Conservation (phyloP, 2,888 invertebrate species). For the Tiliacea aurago region DNA sequence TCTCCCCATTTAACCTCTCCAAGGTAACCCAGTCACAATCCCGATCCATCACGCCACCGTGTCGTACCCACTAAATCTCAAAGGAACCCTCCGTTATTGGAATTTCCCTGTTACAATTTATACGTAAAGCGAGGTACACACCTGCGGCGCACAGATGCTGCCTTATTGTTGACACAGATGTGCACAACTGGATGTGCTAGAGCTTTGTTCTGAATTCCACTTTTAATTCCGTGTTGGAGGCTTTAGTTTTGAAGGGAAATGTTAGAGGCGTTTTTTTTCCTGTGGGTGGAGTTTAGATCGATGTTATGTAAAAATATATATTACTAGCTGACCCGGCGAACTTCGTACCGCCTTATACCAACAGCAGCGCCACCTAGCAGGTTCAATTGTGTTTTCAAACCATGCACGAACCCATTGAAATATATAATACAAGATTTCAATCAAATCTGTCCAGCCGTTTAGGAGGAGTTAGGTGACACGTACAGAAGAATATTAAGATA, state of each 20-base stretch:
- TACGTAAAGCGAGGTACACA: conserved; percentile 64
- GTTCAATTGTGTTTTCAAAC: too few relatives aligned
- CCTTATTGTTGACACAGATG: conserved; percentile 69
- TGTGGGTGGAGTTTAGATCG: background rate
- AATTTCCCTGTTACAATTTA: conserved; percentile 71
- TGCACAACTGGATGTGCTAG: conserved; percentile 49
- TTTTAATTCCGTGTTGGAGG: conserved; percentile 30
- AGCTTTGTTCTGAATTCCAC: conserved; percentile 15
- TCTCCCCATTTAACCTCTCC: background rate
- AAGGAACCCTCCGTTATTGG: conserved; percentile 64
- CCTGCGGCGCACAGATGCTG: conserved; percentile 68
- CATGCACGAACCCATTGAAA: too few relatives aligned
- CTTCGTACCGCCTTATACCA: too few relatives aligned
- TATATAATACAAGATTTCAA: too few relatives aligned
- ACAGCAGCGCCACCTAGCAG: too few relatives aligned
- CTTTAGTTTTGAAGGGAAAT: background rate
- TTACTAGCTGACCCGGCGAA: too few relatives aligned
- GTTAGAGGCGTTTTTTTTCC: background rate
- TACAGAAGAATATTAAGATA: too few relatives aligned
- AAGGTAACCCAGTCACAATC: too few relatives aligned
- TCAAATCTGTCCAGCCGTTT: too few relatives aligned
- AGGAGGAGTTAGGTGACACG: too few relatives aligned
- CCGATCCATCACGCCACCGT: conserved; percentile 48
- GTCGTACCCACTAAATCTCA: conserved; percentile 61
- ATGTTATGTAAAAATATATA: background rate